A percentile compares a stretch with the other conserved stretches of the same genome.
Evolutionary conservation across 35 echinoderm and acorn worm species (phyloP).

Genomic region (Apostichopus parvimensis): DNA sequence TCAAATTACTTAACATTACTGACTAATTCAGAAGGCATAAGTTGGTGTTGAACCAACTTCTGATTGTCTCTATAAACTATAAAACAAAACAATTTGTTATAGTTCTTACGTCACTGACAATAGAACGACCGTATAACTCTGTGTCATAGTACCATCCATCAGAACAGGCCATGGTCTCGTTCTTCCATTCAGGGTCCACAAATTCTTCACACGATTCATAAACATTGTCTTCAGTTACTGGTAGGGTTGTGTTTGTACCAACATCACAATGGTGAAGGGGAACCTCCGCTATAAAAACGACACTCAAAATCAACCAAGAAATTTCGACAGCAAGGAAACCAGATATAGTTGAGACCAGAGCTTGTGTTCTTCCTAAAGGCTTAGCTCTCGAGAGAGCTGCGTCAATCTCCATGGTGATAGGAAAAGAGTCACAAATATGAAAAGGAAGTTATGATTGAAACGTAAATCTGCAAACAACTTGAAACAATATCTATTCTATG

Average conservation of each 20-base stretch:
- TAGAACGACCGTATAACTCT: background rate
- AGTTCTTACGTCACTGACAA: conserved; percentile 32
- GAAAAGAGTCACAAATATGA: no score
- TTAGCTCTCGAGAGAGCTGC: background rate
- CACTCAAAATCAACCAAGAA: conserved; percentile 8
- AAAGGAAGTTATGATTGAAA: no score
- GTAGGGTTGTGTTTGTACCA: background rate
- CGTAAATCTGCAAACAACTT: no score
- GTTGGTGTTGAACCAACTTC: no score
- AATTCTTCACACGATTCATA: conserved; percentile 27
- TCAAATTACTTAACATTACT: no score
- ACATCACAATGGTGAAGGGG: conserved; percentile 6
- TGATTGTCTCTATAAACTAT: no score
- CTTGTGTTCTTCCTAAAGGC: conserved; percentile 27
- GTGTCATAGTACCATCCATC: conserved; percentile 45
- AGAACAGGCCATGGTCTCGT: background rate
- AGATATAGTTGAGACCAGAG: conserved; percentile 5
- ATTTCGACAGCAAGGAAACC: background rate
- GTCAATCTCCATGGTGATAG: conserved; percentile 23
- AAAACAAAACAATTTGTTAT: background rate
- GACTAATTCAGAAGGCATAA: no score
- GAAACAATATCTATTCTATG: no score
- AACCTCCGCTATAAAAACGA: conserved; percentile 31
- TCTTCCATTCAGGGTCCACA: background rate
- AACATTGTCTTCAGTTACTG: background rate